Conservation (phyloP, 2,113 vertebrate species). For the Peromyscus maniculatus region DNA sequence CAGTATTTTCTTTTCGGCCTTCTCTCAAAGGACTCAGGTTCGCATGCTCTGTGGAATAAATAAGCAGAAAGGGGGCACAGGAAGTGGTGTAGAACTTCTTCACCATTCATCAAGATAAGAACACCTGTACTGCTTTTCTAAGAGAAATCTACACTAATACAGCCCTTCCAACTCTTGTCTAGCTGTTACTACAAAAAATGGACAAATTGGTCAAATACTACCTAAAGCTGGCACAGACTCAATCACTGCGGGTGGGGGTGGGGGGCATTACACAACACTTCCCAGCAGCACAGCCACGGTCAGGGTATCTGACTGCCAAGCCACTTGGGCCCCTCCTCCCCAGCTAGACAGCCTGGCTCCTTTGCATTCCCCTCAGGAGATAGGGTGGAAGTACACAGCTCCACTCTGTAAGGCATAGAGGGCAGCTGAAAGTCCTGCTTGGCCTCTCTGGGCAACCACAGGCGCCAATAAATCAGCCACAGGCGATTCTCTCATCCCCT, state of each 20-base stretch:
- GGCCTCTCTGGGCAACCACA: constrained; percentile 83
- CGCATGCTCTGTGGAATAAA: constrained; percentile 55
- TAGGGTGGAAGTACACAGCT: constrained; percentile 78
- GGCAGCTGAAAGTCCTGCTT: constrained; percentile 80
- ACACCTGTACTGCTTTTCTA: constrained; percentile 68
- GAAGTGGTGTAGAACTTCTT: constrained; percentile 69
- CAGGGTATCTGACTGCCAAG: constrained; percentile 76
- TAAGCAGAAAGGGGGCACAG: constrained; percentile 65
- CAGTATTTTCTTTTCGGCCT: constrained; percentile 46
- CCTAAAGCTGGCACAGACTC: constrained; percentile 66
- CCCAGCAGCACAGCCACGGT: constrained; percentile 78
- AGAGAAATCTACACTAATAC: background rate
- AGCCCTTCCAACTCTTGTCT: constrained; percentile 47
- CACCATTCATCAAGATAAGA: constrained; percentile 64
- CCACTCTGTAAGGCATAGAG: constrained; percentile 74
- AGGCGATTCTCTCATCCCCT: constrained; percentile 77
- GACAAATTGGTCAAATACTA: constrained; percentile 62
- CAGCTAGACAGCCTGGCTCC: constrained; percentile 84
- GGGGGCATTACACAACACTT: constrained; percentile 79
- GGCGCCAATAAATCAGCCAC: constrained; percentile 84
- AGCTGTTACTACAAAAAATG: constrained; percentile 53
- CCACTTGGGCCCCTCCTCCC: constrained; percentile 79
- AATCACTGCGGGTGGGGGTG: constrained; percentile 70
- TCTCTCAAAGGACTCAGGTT: constrained; percentile 52
- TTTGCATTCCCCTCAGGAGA: constrained; percentile 82